Evolutionary conservation across 2,113 vertebrate genomes (phyloP).

Genomic region (Nerophis lumbriciformis): DNA sequence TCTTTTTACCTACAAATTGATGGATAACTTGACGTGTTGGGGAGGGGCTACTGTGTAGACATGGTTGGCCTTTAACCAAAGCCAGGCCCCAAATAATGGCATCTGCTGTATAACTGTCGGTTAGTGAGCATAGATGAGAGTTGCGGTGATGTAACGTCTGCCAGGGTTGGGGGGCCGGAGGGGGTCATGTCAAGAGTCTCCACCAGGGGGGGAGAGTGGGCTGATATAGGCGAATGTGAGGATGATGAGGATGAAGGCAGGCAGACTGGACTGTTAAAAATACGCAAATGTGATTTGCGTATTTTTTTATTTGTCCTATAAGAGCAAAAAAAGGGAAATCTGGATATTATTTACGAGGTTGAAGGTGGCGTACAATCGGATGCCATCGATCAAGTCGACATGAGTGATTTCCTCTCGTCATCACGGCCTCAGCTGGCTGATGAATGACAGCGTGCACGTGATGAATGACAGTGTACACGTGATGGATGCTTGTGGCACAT

Average conservation of each 20-base stretch:
- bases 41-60: no score
- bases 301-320: no score
- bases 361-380: not conserved
- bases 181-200: conserved; percentile 30
- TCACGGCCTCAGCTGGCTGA: conserved; percentile 25
- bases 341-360: conserved; percentile 14
- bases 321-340: not conserved
- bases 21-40: no score
- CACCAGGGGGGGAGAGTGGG: conserved; percentile 58
- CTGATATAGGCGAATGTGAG: conserved; percentile 14
- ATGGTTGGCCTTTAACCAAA: no score
- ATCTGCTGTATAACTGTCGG: not conserved
- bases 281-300: no score
- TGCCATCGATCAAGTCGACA: conserved; percentile 26
- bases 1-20: no score
- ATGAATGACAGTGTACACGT: conserved; percentile 39
- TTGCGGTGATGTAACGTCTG: conserved; percentile 64
- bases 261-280: not conserved
- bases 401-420: conserved; percentile 36
- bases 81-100: no score
- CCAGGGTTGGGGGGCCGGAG: conserved; percentile 31
- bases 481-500: conserved; percentile 33
- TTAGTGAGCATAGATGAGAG: conserved; percentile 12
- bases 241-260: not conserved
- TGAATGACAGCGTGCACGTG: conserved; percentile 38